Conservation (phyloP, 2,888 invertebrate species). For the Andricus quercusramuli region DNA sequence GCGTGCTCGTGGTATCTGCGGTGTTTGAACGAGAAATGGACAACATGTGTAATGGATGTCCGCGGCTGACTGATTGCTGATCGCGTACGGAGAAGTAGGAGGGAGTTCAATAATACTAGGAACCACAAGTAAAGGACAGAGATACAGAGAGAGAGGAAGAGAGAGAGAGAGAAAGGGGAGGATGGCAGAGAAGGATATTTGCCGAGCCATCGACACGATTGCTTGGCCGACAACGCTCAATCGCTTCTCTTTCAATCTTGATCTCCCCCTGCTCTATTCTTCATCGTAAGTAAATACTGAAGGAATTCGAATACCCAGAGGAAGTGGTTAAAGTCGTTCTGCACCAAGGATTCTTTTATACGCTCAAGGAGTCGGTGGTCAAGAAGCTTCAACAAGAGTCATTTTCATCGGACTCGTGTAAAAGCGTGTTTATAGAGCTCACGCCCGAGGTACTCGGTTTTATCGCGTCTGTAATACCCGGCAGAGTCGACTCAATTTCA, state of each 20-base stretch:
- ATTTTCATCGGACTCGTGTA: conserved; percentile 12
- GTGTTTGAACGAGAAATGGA: conserved; percentile 77
- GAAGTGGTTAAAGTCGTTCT: conserved; percentile 44
- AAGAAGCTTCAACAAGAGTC: conserved; percentile 1
- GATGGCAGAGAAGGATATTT: conserved; percentile 67
- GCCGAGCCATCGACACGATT: conserved; percentile 73
- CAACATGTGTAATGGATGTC: conserved; percentile 76
- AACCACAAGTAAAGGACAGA: conserved; percentile 45
- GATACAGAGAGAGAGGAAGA: conserved; percentile 44
- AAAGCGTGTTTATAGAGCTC: not conserved
- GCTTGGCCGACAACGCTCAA: conserved; percentile 68
- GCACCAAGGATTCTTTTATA: conserved; percentile 3
- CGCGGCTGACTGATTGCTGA: conserved; percentile 71
- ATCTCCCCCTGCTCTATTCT: conserved; percentile 21
- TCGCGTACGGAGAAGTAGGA: conserved; percentile 45
- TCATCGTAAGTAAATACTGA: conserved; percentile 43
- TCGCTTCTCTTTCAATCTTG: conserved; percentile 59
- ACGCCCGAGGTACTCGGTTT: not conserved
- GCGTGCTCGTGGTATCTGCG: conserved; percentile 56
- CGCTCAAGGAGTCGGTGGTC: not conserved
- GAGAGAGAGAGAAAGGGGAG: conserved; percentile 44
- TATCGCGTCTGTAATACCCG: conserved; percentile 21
- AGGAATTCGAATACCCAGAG: conserved; percentile 43
- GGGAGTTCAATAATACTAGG: conserved; percentile 13
- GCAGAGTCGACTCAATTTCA: conserved; percentile 28